These are phyloP conservation scores for Galeopterus variegatus DNA, from an alignment of 2,113 vertebrate genomes.

Conservation along the genomic window DNA sequence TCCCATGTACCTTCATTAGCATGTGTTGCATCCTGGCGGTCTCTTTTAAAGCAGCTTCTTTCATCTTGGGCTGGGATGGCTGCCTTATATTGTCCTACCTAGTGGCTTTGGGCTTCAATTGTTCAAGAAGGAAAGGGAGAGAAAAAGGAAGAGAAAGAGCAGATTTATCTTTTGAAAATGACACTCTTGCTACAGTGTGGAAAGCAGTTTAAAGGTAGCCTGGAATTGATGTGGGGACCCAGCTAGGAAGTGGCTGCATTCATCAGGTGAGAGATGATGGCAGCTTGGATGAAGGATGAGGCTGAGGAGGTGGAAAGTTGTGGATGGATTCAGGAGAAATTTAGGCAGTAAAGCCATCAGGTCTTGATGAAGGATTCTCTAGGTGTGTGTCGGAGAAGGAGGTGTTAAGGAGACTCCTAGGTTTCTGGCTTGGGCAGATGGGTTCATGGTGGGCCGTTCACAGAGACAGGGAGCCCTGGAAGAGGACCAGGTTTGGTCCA, in stretches of 20 bases:
- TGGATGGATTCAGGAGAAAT: not conserved
- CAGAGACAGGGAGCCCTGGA: not conserved
- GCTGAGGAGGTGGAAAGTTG: not conserved
- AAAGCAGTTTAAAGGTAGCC: not conserved
- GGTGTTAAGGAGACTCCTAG: not conserved
- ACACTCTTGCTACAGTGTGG: not conserved
- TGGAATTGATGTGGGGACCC: not conserved
- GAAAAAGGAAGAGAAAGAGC: not conserved
- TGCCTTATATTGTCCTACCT: not conserved
- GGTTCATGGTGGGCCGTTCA: not conserved
- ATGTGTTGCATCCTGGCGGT: not conserved
- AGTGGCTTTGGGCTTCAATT: not conserved
- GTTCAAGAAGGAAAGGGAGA: not conserved
- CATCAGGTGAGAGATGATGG: not conserved
- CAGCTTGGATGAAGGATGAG: not conserved
- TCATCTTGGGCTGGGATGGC: not conserved
- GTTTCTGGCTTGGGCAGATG: not conserved
- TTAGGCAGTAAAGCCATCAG: not conserved
- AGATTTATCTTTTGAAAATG: not conserved
- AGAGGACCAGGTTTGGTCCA: not conserved
- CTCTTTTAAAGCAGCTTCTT: not conserved
- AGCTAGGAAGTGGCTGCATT: not conserved
- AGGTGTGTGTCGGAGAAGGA: not conserved
- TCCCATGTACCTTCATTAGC: not conserved
- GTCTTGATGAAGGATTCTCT: not conserved